A percentile compares a stretch with the other conserved stretches of the same genome.
Conservation (phyloP, 2,888 invertebrate species). For the Lasioglossum marginatum region DNA sequence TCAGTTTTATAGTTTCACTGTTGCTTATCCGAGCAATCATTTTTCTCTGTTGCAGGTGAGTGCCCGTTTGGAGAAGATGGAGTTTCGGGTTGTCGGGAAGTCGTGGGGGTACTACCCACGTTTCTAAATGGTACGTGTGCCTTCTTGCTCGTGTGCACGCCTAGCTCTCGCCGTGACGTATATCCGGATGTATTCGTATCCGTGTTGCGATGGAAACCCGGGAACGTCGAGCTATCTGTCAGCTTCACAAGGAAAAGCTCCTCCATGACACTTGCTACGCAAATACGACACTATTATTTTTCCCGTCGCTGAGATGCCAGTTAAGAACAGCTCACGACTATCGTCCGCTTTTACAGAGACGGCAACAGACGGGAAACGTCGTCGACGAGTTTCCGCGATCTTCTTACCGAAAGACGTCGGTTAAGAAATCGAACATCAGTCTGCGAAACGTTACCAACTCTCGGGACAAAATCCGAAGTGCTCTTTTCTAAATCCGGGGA, state of each 20-base stretch:
- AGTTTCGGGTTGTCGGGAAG: slow-evolving; percentile 41
- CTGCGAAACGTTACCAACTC: neutral
- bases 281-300: slow-evolving; percentile 77
- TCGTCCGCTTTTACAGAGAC: slow-evolving; percentile 38
- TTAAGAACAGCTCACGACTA: slow-evolving; percentile 65
- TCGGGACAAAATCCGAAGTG: neutral
- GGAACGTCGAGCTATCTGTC: slow-evolving; percentile 77
- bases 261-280: slow-evolving; percentile 78
- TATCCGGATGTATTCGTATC: slow-evolving; percentile 67
- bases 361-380: slow-evolving; percentile 12
- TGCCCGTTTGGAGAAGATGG: slow-evolving; percentile 46
- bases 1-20: slow-evolving; percentile 26
- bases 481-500: neutral
- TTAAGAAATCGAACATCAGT: neutral
- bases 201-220: slow-evolving; percentile 72
- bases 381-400: neutral
- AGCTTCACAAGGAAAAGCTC: slow-evolving; percentile 77
- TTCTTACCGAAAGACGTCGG: neutral
- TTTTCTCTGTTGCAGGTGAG: slow-evolving; percentile 76
- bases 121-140: slow-evolving; percentile 49
- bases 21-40: slow-evolving; percentile 43
- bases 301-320: slow-evolving; percentile 54
- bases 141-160: neutral
- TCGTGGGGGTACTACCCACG: slow-evolving; percentile 10
- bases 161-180: slow-evolving; percentile 42